Evolutionary conservation across 2,888 invertebrate species (phyloP).

Genomic region (Druceiella hillmani): DNA sequence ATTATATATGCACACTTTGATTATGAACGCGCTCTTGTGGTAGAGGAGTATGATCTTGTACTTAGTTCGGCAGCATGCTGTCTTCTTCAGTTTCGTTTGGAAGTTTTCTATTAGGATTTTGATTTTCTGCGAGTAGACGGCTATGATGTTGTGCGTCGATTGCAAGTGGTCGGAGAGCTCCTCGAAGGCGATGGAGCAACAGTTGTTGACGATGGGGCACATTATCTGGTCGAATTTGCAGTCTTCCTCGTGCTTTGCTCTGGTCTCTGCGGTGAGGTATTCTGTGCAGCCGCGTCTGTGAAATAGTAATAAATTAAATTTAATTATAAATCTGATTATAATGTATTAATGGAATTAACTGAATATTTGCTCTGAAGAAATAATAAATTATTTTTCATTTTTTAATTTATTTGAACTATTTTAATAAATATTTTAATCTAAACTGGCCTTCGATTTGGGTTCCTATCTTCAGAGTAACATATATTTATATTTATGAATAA

Average conservation of each 20-base stretch:
- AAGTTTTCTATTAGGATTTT: conserved; percentile 49
- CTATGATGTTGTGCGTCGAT: conserved; percentile 40
- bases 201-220: conserved; percentile 44
- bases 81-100: conserved; percentile 45
- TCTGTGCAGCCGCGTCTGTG: conserved; percentile 47
- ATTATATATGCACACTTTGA: conserved; percentile 48
- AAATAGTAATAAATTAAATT: conserved; percentile 29
- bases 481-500: too few species aligned
- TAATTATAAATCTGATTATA: too few species aligned
- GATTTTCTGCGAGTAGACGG: conserved; percentile 47
- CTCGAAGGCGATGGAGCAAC: conserved; percentile 42
- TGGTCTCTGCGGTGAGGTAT: conserved; percentile 36
- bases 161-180: conserved; percentile 42
- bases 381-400: too few species aligned
- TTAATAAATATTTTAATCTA: too few species aligned
- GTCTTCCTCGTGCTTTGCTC: conserved; percentile 43
- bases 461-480: too few species aligned
- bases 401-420: too few species aligned
- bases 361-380: too few species aligned
- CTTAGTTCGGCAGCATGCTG: conserved; percentile 46
- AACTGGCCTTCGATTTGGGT: too few species aligned
- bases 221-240: conserved; percentile 46
- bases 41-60: conserved; percentile 45
- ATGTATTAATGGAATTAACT: too few species aligned
- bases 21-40: conserved; percentile 46